phyloP scores from a whole-genome alignment of 1,140 invertebrate species.

The Bombus terrestris region DNA sequence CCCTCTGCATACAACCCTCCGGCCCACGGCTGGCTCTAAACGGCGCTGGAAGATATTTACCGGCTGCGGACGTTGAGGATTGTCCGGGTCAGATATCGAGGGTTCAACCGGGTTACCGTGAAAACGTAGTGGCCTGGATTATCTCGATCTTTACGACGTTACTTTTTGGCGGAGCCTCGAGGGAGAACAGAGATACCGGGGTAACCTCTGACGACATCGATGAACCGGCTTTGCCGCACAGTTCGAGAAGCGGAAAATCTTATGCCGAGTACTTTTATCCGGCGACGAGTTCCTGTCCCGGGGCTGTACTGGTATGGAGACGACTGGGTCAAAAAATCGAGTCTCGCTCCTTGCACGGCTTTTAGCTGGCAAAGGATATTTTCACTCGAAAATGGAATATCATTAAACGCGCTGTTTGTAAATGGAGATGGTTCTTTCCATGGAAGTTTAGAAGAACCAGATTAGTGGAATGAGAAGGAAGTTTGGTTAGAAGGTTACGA shows the following conservation, averaged over 20 bases:
- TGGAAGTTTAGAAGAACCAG: too few species aligned
- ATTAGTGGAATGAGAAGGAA: neutral
- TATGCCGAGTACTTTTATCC: conserved; percentile 13
- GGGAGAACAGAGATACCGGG: conserved; percentile 33
- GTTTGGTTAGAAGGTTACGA: too few species aligned
- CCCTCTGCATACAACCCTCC: neutral
- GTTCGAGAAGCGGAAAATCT: conserved; percentile 26
- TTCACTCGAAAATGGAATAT: neutral
- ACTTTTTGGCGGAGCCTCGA: conserved; percentile 59
- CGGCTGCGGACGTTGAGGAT: conserved; percentile 57
- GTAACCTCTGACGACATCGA: neutral
- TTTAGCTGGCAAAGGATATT: neutral
- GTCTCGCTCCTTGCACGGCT: neutral
- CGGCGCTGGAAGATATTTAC: conserved; percentile 61
- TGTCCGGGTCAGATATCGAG: conserved; percentile 44
- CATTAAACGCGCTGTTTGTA: neutral
- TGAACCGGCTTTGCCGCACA: neutral
- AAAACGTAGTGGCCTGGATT: conserved; percentile 61
- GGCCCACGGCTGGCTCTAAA: conserved; percentile 8
- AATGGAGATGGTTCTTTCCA: too few species aligned
- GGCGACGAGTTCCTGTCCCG: neutral
- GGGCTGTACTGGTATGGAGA: conserved; percentile 5
- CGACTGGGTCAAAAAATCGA: conserved; percentile 8
- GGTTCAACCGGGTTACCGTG: conserved; percentile 52
- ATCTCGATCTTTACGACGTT: conserved; percentile 70